phyloP scores from a whole-genome alignment of 2,113 vertebrate genomes.

The Neodontobutis hainanensis region DNA sequence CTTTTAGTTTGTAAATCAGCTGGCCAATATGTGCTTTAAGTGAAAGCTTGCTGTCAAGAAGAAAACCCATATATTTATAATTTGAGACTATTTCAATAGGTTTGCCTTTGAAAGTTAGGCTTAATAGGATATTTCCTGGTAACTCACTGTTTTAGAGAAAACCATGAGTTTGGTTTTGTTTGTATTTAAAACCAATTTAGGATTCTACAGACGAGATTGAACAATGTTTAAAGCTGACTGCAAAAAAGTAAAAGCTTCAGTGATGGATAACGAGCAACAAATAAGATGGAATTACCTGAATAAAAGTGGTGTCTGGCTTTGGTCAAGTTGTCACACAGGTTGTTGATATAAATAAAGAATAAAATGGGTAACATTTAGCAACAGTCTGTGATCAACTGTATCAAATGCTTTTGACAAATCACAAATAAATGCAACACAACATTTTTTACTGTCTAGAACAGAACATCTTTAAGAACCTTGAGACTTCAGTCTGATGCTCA shows the following conservation, averaged over 20 bases:
- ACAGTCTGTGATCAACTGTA: too few relatives aligned
- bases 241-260: background rate
- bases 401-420: too few relatives aligned
- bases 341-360: too few relatives aligned
- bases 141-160: background rate
- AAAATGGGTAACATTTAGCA: too few relatives aligned
- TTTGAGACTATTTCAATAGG: background rate
- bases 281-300: too few relatives aligned
- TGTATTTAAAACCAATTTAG: slow-evolving; percentile 14
- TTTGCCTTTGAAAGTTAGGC: slow-evolving; percentile 2
- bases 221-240: background rate
- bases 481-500: too few relatives aligned
- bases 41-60: background rate
- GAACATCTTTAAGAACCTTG: too few relatives aligned
- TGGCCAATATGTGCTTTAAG: slow-evolving; percentile 1
- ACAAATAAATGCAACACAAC: too few relatives aligned
- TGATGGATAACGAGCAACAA: background rate
- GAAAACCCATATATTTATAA: slow-evolving; percentile 4
- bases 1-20: background rate
- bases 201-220: background rate
- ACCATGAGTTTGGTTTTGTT: slow-evolving; percentile 11
- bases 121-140: background rate
- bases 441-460: too few relatives aligned
- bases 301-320: too few relatives aligned
- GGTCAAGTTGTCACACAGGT: too few relatives aligned